Evolutionary conservation across 2,888 invertebrate species (phyloP).

Genomic region (Taphrorychus bicolor): DNA sequence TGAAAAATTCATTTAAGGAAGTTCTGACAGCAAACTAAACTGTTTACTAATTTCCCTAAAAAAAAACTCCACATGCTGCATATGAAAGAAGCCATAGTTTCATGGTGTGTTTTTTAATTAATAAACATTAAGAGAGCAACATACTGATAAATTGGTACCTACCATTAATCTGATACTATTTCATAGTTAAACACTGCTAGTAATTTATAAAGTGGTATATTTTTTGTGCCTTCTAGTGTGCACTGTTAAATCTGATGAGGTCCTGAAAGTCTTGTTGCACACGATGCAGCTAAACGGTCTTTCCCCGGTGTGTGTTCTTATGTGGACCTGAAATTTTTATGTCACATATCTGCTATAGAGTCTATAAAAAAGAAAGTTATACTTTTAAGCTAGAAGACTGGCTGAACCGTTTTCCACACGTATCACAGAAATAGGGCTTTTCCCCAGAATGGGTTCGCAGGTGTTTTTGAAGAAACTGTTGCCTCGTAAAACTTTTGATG

Average conservation of each 20-base stretch:
- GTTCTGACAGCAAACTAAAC: too few species aligned
- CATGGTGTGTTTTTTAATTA: too few species aligned
- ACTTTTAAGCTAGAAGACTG: constrained; percentile 57
- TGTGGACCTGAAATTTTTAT: constrained; percentile 35
- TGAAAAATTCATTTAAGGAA: too few species aligned
- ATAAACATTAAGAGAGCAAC: too few species aligned
- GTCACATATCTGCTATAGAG: not conserved
- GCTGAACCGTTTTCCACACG: constrained; percentile 56
- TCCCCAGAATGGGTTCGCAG: constrained; percentile 62
- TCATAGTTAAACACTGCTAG: too few species aligned
- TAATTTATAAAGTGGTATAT: constrained; percentile 54
- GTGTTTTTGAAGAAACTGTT: constrained; percentile 64
- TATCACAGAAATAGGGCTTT: constrained; percentile 55
- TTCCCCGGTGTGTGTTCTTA: constrained; percentile 56
- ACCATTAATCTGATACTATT: too few species aligned
- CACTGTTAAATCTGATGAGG: constrained; percentile 54
- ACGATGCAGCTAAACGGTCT: constrained; percentile 55
- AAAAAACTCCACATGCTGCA: too few species aligned
- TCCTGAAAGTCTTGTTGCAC: constrained; percentile 55
- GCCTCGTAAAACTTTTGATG: constrained; percentile 62
- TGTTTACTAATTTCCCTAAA: too few species aligned
- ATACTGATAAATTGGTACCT: too few species aligned
- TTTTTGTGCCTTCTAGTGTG: constrained; percentile 57
- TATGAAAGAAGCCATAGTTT: too few species aligned
- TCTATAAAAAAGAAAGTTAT: constrained; percentile 19